Conservation (phyloP, 2,888 invertebrate species). For the Pycnomerus fuliginosus region DNA sequence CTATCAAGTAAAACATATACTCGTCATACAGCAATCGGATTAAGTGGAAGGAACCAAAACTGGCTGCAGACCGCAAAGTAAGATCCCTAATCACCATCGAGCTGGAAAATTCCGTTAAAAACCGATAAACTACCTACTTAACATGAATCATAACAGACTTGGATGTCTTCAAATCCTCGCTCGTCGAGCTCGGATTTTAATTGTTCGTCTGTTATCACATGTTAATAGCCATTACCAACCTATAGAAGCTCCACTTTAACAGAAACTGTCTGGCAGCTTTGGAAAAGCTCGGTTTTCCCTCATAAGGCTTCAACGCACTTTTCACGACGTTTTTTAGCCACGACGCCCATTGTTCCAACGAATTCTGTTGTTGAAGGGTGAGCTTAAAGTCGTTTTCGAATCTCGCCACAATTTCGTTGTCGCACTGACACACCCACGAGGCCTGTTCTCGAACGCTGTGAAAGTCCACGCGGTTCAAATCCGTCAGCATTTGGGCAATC, state of each 20-base stretch:
- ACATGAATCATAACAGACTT: no score
- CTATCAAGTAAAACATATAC: constrained; percentile 98
- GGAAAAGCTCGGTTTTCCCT: constrained; percentile 78
- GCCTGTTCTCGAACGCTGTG: constrained; percentile 93
- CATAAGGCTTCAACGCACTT: constrained; percentile 84
- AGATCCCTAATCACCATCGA: constrained; percentile 98
- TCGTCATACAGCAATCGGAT: constrained; percentile 97
- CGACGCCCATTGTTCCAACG: constrained; percentile 95
- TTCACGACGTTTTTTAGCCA: constrained; percentile 96
- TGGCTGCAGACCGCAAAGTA: constrained; percentile 92
- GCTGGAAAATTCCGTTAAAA: no score
- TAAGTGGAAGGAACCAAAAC: constrained; percentile 98
- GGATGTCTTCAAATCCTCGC: no score
- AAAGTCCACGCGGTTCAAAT: constrained; percentile 97
- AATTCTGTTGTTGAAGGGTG: constrained; percentile 88
- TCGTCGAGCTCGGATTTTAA: no score
- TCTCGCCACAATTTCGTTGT: constrained; percentile 70
- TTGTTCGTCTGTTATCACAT: no score
- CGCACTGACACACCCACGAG: constrained; percentile 97
- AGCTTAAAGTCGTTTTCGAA: constrained; percentile 91
- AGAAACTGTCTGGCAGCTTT: constrained; percentile 89
- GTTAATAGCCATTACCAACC: no score
- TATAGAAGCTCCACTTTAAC: constrained; percentile 98
- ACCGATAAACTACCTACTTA: no score
- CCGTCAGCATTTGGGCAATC: constrained; percentile 94